A percentile compares a stretch with the other conserved stretches of the same genome.
These are phyloP conservation scores for Diachasma alloeum DNA, from an alignment of 1,140 invertebrate species.

Conservation along the genomic window DNA sequence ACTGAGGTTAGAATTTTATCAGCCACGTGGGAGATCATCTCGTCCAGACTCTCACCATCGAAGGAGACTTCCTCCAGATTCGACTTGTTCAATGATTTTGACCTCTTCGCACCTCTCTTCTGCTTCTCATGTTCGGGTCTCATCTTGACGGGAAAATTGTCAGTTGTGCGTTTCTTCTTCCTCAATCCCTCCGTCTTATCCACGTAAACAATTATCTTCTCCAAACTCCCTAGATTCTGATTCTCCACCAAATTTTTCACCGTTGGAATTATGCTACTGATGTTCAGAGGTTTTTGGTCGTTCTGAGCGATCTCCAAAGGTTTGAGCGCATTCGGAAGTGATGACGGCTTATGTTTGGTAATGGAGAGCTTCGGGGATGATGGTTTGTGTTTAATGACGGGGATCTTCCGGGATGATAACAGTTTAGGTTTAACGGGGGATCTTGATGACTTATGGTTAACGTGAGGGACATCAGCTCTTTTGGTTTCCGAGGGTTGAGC, in stretches of 20 bases:
- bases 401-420: too few species aligned
- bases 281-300: constrained; percentile 11
- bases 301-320: neutral
- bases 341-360: neutral
- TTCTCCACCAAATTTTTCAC: constrained; percentile 28
- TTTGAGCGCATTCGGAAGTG: neutral
- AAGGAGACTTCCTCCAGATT: constrained; percentile 12
- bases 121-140: neutral
- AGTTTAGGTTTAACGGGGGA: too few species aligned
- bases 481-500: neutral
- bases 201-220: constrained; percentile 38
- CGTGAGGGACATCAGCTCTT: too few species aligned
- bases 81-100: neutral
- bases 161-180: neutral
- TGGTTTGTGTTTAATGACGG: neutral
- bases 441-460: too few species aligned
- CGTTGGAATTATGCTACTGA: constrained; percentile 25
- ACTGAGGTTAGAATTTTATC: constrained; percentile 28
- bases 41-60: constrained; percentile 22
- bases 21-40: constrained; percentile 28
- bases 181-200: constrained; percentile 25
- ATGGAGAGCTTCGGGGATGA: neutral
- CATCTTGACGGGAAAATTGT: neutral
- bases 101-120: neutral
- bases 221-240: constrained; percentile 29